Percentiles rank a stretch among this genome's conserved stretches.
phyloP scores from a whole-genome alignment of 2,113 vertebrate genomes.

The Jacana jacana region DNA sequence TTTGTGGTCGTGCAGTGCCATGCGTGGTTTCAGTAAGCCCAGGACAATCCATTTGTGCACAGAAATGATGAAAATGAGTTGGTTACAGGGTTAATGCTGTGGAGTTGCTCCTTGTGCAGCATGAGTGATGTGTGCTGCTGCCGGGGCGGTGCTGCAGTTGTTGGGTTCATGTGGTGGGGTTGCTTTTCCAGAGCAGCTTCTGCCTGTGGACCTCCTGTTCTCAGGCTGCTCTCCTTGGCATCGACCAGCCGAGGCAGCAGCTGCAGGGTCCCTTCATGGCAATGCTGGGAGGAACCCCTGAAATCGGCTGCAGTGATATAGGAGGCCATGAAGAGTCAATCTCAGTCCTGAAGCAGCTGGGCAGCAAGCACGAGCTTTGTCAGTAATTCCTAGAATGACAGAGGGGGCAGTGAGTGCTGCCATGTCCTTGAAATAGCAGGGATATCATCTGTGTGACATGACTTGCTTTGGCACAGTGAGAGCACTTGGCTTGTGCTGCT shows the following conservation, averaged over 20 bases:
- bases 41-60: fast-evolving
- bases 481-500: neutral
- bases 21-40: neutral
- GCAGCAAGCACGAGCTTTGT: neutral
- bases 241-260: neutral
- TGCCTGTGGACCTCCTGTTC: neutral
- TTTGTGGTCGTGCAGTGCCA: neutral
- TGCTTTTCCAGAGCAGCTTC: neutral
- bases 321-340: neutral
- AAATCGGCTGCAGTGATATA: fast-evolving
- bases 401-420: neutral
- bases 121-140: neutral
- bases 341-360: neutral
- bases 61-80: neutral
- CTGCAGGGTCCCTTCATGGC: neutral
- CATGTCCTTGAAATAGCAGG: neutral
- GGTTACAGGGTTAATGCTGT: neutral
- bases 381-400: neutral
- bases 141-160: neutral
- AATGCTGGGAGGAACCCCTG: neutral
- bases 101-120: neutral
- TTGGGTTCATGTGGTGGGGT: neutral
- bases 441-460: neutral
- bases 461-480: neutral
- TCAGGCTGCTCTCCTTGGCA: neutral